Evolutionary conservation across 1,140 invertebrate genomes (phyloP).

Genomic region (Calosoma granatense): DNA sequence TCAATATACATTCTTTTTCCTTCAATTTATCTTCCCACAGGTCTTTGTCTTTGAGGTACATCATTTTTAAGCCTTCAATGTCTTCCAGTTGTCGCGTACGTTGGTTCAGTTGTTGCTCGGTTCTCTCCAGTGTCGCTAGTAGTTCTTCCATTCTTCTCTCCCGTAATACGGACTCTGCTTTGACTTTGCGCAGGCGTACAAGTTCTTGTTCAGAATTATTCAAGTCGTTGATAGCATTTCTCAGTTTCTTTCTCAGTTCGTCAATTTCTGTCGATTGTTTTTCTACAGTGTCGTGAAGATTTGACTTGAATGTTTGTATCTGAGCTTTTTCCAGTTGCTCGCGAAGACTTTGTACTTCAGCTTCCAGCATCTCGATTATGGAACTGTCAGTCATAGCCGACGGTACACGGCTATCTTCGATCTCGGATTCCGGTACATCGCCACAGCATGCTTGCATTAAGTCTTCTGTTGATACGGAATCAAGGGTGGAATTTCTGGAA

Average conservation of each 20-base stretch:
- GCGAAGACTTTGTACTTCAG: constrained; percentile 42
- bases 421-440: constrained; percentile 21
- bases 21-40: constrained; percentile 48
- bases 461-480: constrained; percentile 52
- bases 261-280: constrained; percentile 58
- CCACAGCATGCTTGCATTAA: constrained; percentile 39
- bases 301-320: constrained; percentile 9
- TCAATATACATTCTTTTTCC: constrained; percentile 35
- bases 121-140: constrained; percentile 53
- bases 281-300: constrained; percentile 43
- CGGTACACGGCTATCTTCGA: not conserved
- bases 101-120: constrained; percentile 56
- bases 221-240: constrained; percentile 31
- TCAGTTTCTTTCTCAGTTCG: constrained; percentile 59
- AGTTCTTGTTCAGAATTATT: constrained; percentile 29
- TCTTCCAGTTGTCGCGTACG: constrained; percentile 58
- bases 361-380: constrained; percentile 43
- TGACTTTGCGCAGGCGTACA: constrained; percentile 50
- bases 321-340: constrained; percentile 36
- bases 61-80: constrained; percentile 48
- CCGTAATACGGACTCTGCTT: constrained; percentile 46
- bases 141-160: constrained; percentile 63
- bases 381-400: constrained; percentile 6
- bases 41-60: constrained; percentile 51
- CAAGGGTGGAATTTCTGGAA: constrained; percentile 53